Evolutionary conservation across 2,113 vertebrate genomes (phyloP), one percentile per base, ranked within the genome.

Genomic region (Brachirus orientalis): DNA sequence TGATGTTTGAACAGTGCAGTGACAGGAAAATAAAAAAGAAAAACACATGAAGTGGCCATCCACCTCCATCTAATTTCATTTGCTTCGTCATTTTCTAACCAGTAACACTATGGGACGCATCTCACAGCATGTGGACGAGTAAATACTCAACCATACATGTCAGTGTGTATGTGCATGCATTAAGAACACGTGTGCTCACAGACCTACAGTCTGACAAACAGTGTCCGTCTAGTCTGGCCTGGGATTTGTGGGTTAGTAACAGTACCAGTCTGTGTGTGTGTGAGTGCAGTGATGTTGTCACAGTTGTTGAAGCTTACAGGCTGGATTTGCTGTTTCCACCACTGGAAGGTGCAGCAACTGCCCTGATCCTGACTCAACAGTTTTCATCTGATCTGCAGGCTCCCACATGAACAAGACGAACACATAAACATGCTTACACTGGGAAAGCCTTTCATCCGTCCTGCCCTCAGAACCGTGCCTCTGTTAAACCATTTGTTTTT

Each of bases 291-390:
- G 19, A 14, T n/a, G n/a, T n/a, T n/a, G 33, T 16, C n/a, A n/a
- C n/a, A n/a, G 20, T 45, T 45, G 10, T 56, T 53, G 48, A 63
- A 53, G 41, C 64, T 74, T 45, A 68, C 54, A 61, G 33, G 57
- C 69, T 74, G 83, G 13, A 69, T 80, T 80, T 80, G 28, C 70
- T 43, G 16, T 82, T 86, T 87, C 61, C 57, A 52, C 33, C 63
- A 53, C 17, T 67, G 50, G 55, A 66, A 62, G 54, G 56, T 53
- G 59, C 54, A 52, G 62, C 40, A 6, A 71, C 70, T 44, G 54
- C 80, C 84, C 73, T 86, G 33, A 88, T 86, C 50, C 71, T 84
- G 86, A 89, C 83, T 78, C 48, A 1, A 59, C 75, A 52, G 55
- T 71, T 61, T 66, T 75, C 58, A 17, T 72, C 74, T 88, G 71